These are phyloP conservation scores for Heliconius ismenius DNA, from an alignment of 2,888 invertebrate species.

Conservation along the genomic window DNA sequence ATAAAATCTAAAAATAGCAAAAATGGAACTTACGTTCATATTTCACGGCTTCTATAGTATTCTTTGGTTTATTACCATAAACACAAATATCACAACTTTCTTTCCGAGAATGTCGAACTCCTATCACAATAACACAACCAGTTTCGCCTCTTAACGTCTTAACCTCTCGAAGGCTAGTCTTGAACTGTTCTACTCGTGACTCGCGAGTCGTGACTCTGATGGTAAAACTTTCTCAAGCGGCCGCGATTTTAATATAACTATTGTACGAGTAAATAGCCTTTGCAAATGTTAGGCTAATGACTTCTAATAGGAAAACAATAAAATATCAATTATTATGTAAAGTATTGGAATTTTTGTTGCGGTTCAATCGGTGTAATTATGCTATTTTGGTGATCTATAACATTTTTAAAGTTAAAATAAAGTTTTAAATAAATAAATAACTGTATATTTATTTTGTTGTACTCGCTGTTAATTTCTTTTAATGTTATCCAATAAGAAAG, in stretches of 20 bases:
- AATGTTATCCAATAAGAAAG: not conserved
- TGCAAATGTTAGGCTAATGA: constrained; percentile 33
- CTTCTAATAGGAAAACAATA: constrained; percentile 26
- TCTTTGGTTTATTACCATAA: constrained; percentile 41
- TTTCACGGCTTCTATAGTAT: constrained; percentile 37
- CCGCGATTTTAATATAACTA: constrained; percentile 40
- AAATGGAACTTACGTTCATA: constrained; percentile 45
- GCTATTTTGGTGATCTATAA: not conserved
- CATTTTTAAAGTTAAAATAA: too few species aligned
- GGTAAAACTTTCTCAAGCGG: constrained; percentile 44
- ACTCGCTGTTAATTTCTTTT: too few species aligned
- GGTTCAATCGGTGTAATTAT: not conserved
- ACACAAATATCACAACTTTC: constrained; percentile 47
- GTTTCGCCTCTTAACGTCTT: constrained; percentile 23
- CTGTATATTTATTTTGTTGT: too few species aligned
- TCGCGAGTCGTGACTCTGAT: constrained; percentile 31
- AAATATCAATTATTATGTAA: constrained; percentile 29
- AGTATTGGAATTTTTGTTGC: not conserved
- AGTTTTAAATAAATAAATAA: too few species aligned
- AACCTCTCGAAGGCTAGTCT: not conserved
- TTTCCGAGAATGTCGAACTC: constrained; percentile 46
- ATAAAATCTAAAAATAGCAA: constrained; percentile 25
- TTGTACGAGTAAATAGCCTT: constrained; percentile 22
- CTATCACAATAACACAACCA: constrained; percentile 45
- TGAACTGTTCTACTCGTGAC: not conserved